Conservation (phyloP, 1,140 invertebrate species). For the Lordiphosa clarofinis region DNA sequence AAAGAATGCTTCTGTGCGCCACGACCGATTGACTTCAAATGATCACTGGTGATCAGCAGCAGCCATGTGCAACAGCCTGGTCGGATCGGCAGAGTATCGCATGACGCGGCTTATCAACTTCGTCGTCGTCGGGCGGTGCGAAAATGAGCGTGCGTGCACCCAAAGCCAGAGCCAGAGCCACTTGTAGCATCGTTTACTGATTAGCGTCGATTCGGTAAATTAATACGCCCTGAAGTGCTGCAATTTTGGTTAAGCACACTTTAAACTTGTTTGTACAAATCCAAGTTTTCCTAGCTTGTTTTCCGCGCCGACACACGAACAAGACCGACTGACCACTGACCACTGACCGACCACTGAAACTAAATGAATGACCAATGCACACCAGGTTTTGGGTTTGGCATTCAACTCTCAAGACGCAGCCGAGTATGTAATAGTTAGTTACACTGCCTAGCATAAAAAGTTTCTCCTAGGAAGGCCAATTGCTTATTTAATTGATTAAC, state of each 20-base stretch:
- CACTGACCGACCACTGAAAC: slow-evolving; percentile 18
- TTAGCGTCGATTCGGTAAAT: no score
- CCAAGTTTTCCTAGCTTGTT: slow-evolving; percentile 16
- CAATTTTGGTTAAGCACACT: no score
- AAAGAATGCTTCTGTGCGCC: slow-evolving; percentile 38
- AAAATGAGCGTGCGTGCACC: no score
- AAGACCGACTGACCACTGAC: slow-evolving; percentile 30
- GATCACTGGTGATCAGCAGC: background rate
- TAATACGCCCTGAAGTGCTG: no score
- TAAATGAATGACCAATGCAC: slow-evolving; percentile 23
- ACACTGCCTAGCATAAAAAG: slow-evolving; percentile 27
- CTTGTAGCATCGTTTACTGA: no score
- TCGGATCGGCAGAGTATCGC: no score
- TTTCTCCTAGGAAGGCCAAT: slow-evolving; percentile 43
- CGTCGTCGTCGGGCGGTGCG: no score
- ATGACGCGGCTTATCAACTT: no score
- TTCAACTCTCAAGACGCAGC: slow-evolving; percentile 29
- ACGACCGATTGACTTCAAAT: slow-evolving; percentile 28
- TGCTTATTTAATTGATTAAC: slow-evolving; percentile 9
- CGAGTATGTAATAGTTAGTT: slow-evolving; percentile 5
- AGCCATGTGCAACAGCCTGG: background rate
- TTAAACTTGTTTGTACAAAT: no score
- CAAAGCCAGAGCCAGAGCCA: no score
- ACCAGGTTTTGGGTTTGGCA: slow-evolving; percentile 16
- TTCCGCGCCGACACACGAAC: slow-evolving; percentile 12